Evolutionary conservation across 2,888 invertebrate species (phyloP).

Genomic region (Caprella mutica): DNA sequence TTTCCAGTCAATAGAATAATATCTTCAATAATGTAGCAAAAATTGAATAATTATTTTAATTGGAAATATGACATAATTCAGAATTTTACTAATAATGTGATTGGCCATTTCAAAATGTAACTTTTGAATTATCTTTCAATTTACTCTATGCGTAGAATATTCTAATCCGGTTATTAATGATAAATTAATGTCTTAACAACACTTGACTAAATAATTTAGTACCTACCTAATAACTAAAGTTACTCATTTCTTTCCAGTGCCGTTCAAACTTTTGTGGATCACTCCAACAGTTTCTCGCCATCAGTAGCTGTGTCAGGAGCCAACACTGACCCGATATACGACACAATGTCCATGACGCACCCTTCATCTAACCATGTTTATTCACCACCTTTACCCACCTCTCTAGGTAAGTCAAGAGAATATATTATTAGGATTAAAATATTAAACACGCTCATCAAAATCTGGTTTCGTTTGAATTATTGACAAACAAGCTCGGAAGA

Average conservation of each 20-base stretch:
- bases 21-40: background rate
- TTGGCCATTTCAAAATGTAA: no score
- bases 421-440: no score
- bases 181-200: no score
- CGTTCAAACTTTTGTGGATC: constrained; percentile 33
- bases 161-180: no score
- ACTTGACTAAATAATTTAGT: no score
- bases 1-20: background rate
- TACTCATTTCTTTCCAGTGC: constrained; percentile 15
- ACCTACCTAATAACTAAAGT: no score
- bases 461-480: no score
- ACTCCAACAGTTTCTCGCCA: constrained; percentile 24
- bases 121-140: no score
- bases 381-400: constrained; percentile 30
- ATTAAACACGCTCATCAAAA: no score
- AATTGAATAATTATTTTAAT: background rate
- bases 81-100: no score
- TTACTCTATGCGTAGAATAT: no score
- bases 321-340: constrained; percentile 27
- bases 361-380: constrained; percentile 30
- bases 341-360: constrained; percentile 33
- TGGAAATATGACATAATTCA: background rate
- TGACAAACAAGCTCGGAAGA: no score
- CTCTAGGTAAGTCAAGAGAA: constrained; percentile 31
- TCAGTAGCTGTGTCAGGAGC: constrained; percentile 21